Evolutionary conservation across 2,113 vertebrate species (phyloP).

Genomic region (Myxocyprinus asiaticus): DNA sequence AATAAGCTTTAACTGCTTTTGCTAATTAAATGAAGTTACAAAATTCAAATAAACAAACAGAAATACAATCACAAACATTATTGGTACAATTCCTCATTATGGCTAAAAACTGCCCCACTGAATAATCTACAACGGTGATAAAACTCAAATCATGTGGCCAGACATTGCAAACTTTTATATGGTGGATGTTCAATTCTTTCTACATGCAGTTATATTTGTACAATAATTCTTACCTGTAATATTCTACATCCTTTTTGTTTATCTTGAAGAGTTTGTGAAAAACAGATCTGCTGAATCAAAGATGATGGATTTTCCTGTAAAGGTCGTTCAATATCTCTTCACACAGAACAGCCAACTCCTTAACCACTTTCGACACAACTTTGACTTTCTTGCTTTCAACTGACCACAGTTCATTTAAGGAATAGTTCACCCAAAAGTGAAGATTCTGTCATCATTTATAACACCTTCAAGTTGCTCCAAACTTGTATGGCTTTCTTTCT

Average conservation of each 20-base stretch:
- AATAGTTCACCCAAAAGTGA: neutral
- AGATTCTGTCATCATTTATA: no score
- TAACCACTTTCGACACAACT: neutral
- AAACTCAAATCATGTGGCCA: neutral
- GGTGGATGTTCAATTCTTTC: neutral
- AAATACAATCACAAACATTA: neutral
- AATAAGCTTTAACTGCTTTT: neutral
- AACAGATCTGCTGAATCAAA: slow-evolving; percentile 50
- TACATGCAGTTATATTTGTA: slow-evolving; percentile 21
- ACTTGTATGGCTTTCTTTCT: no score
- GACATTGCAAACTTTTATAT: neutral
- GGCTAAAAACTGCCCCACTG: no score
- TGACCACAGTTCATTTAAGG: neutral
- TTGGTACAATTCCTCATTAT: neutral
- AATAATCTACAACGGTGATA: neutral
- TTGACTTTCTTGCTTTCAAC: slow-evolving; percentile 30
- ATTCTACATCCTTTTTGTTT: slow-evolving; percentile 29
- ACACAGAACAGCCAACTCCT: neutral
- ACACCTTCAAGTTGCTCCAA: no score
- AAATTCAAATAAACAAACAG: neutral
- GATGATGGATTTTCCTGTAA: neutral
- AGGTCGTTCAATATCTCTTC: slow-evolving; percentile 5
- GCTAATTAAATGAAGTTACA: neutral
- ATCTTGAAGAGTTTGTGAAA: slow-evolving; percentile 43
- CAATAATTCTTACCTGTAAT: slow-evolving; percentile 23